These are phyloP conservation scores for Huso huso DNA, from an alignment of 2,797 vertebrate species.

Conservation along the genomic window DNA sequence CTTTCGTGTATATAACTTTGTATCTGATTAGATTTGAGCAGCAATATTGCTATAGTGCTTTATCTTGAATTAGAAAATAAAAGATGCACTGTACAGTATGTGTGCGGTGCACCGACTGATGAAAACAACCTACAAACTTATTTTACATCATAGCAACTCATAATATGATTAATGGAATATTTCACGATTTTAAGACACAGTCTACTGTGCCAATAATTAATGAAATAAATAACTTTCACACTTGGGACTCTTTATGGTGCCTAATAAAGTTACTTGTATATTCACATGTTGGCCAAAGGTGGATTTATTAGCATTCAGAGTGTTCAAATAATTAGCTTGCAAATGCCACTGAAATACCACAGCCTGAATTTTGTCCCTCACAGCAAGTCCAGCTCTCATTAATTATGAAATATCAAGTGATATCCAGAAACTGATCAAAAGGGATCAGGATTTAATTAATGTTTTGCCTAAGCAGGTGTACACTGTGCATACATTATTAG, in stretches of 20 bases:
- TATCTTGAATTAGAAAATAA: too few relatives aligned
- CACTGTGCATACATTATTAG: too few relatives aligned
- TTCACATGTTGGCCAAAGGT: background rate
- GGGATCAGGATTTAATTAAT: background rate
- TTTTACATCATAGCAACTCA: too few relatives aligned
- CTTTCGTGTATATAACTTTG: too few relatives aligned
- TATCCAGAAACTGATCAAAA: background rate
- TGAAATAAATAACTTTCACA: background rate
- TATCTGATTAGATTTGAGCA: too few relatives aligned
- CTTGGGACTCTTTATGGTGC: background rate
- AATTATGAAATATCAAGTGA: background rate
- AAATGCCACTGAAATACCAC: slow-evolving; percentile 8
- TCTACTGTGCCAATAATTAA: background rate
- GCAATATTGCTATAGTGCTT: too few relatives aligned
- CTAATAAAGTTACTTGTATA: slow-evolving; percentile 2
- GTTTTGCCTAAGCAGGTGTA: background rate
- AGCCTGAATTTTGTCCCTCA: background rate
- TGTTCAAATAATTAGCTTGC: background rate
- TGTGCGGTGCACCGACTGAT: too few relatives aligned
- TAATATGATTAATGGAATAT: too few relatives aligned
- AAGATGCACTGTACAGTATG: too few relatives aligned
- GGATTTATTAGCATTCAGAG: slow-evolving; percentile 3
- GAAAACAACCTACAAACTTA: too few relatives aligned
- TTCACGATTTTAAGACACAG: background rate
- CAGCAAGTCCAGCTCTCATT: background rate